phyloP scores from a whole-genome alignment of 2,113 vertebrate genomes.

The Mugil cephalus region DNA sequence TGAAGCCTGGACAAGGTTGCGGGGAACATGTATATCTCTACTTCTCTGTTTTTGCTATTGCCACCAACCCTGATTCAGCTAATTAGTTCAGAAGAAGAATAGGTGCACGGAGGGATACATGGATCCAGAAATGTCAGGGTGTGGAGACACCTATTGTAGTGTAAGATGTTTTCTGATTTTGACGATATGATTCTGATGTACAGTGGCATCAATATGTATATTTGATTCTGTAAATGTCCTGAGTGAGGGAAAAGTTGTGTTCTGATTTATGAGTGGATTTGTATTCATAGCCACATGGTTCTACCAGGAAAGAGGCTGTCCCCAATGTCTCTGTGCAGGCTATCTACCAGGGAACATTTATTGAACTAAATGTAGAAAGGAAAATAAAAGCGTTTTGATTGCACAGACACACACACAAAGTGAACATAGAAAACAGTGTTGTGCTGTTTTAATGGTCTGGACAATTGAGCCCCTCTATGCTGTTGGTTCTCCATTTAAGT shows the following conservation, averaged over 20 bases:
- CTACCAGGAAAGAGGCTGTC: slow-evolving; percentile 30
- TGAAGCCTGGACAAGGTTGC: too few species aligned
- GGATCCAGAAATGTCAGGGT: too few species aligned
- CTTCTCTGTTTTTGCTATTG: too few species aligned
- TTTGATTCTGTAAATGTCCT: neutral
- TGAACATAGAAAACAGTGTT: slow-evolving; percentile 29
- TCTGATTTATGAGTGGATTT: slow-evolving; percentile 41
- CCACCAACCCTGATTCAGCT: too few species aligned
- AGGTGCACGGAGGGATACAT: too few species aligned
- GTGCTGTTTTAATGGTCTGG: slow-evolving; percentile 41
- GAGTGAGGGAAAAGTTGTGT: neutral
- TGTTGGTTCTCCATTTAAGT: slow-evolving; percentile 59
- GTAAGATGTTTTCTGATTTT: too few species aligned
- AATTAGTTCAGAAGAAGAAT: too few species aligned
- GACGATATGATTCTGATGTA: too few species aligned
- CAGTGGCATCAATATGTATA: too few species aligned
- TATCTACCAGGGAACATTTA: slow-evolving; percentile 51
- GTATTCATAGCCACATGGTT: slow-evolving; percentile 53
- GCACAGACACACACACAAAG: neutral
- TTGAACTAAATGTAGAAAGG: slow-evolving; percentile 60
- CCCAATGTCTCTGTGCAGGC: slow-evolving; percentile 37
- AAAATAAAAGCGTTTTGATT: slow-evolving; percentile 61
- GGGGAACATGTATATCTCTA: too few species aligned
- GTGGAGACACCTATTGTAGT: too few species aligned
- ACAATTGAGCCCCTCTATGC: slow-evolving; percentile 40